Evolutionary conservation across 2,888 invertebrate species (phyloP).

Genomic region (Hedya salicella): DNA sequence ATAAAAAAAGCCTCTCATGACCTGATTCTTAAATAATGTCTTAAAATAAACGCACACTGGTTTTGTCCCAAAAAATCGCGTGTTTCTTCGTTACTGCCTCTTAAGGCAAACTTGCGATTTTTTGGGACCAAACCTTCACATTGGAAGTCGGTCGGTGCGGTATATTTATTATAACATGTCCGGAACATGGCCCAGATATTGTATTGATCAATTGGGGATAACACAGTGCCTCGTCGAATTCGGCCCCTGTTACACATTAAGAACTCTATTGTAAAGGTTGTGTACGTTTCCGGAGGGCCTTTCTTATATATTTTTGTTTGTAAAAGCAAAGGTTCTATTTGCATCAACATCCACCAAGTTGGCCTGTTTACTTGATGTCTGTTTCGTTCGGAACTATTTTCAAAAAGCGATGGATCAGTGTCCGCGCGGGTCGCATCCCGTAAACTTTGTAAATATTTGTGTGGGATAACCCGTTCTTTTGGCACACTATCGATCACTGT

Average conservation of each 20-base stretch:
- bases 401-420: constrained; percentile 59
- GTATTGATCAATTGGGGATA: too few species aligned
- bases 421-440: constrained; percentile 49
- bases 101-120: too few species aligned
- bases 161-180: too few species aligned
- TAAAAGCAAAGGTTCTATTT: constrained; percentile 31
- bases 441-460: constrained; percentile 66
- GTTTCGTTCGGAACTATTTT: constrained; percentile 45
- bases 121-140: too few species aligned
- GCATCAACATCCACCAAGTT: constrained; percentile 23
- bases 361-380: constrained; percentile 39
- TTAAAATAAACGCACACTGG: too few species aligned
- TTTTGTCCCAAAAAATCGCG: too few species aligned
- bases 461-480: constrained; percentile 63
- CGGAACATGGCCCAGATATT: too few species aligned
- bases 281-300: not conserved
- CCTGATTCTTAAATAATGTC: too few species aligned
- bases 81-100: too few species aligned
- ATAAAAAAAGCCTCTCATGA: too few species aligned
- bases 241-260: not conserved
- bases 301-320: constrained; percentile 15
- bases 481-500: constrained; percentile 67
- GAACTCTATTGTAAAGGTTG: not conserved
- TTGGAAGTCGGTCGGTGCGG: too few species aligned
- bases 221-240: too few species aligned